These are phyloP conservation scores for Adela reaumurella DNA, from an alignment of 2,888 invertebrate species.

Conservation along the genomic window DNA sequence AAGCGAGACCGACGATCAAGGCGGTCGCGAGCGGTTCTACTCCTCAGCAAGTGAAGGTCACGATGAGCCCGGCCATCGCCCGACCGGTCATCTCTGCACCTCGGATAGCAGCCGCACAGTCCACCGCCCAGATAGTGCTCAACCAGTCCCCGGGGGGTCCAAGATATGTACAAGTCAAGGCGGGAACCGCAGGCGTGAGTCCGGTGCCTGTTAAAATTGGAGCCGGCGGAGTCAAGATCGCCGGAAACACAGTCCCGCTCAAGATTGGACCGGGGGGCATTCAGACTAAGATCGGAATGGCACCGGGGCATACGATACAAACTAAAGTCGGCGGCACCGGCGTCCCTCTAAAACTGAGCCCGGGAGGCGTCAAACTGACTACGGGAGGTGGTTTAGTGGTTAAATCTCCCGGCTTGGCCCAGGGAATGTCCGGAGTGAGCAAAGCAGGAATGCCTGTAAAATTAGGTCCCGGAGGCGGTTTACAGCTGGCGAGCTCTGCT, in stretches of 20 bases:
- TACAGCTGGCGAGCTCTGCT: neutral
- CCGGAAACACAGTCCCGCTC: conserved; percentile 26
- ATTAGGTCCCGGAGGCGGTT: conserved; percentile 27
- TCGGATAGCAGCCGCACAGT: conserved; percentile 37
- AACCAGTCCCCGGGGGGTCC: conserved; percentile 4
- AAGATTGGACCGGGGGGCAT: conserved; percentile 41
- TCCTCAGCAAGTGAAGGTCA: conserved; percentile 42
- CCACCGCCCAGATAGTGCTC: conserved; percentile 36
- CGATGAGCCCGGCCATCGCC: conserved; percentile 31
- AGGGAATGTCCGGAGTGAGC: neutral
- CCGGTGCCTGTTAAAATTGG: conserved; percentile 39
- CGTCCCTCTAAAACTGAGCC: conserved; percentile 39
- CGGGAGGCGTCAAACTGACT: conserved; percentile 45
- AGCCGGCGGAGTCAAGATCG: conserved; percentile 18
- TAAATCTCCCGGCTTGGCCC: conserved; percentile 42
- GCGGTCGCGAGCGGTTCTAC: conserved; percentile 29
- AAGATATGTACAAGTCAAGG: conserved; percentile 23
- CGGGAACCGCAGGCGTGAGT: conserved; percentile 32
- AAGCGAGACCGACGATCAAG: conserved; percentile 30
- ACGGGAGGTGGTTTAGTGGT: conserved; percentile 34
- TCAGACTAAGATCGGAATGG: conserved; percentile 29
- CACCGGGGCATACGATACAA: conserved; percentile 19
- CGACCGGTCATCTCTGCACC: neutral
- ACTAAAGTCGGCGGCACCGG: conserved; percentile 30
- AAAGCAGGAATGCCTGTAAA: conserved; percentile 34